These are phyloP conservation scores for Psettodes erumei DNA, from an alignment of 2,113 vertebrate genomes.

Conservation along the genomic window DNA sequence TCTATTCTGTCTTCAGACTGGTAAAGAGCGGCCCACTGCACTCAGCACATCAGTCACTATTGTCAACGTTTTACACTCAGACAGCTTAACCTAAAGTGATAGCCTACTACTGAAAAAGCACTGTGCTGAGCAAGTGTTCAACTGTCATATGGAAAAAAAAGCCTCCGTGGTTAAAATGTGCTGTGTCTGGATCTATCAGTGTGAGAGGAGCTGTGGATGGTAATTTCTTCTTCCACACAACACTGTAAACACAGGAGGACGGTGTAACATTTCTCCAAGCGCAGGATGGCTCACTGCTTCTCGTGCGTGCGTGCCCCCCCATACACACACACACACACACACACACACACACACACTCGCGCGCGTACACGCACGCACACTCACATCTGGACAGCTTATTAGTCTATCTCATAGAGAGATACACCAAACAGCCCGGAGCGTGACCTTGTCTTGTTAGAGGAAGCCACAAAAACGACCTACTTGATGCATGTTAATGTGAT, in stretches of 20 bases:
- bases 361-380: constrained; percentile 16
- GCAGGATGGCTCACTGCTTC: background rate
- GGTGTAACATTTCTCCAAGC: background rate
- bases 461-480: constrained; percentile 59
- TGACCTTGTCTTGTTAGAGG: constrained; percentile 72
- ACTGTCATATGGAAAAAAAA: constrained; percentile 30
- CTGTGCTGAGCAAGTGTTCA: constrained; percentile 41
- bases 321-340: too few relatives aligned
- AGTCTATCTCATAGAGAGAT: constrained; percentile 48
- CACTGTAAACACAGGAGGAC: constrained; percentile 1
- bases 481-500: constrained; percentile 71
- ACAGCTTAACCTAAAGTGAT: constrained; percentile 53
- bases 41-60: constrained; percentile 71
- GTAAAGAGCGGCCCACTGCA: constrained; percentile 45
- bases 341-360: constrained; percentile 4
- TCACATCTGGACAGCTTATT: constrained; percentile 58
- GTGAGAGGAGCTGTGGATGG: background rate
- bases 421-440: constrained; percentile 61
- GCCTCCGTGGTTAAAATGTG: constrained; percentile 4
- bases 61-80: constrained; percentile 50
- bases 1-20: constrained; percentile 36
- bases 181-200: background rate
- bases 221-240: background rate
- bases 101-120: background rate
- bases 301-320: too few relatives aligned